phyloP scores from a whole-genome alignment of 2,113 vertebrate species.

The Triplophysa rosa region DNA sequence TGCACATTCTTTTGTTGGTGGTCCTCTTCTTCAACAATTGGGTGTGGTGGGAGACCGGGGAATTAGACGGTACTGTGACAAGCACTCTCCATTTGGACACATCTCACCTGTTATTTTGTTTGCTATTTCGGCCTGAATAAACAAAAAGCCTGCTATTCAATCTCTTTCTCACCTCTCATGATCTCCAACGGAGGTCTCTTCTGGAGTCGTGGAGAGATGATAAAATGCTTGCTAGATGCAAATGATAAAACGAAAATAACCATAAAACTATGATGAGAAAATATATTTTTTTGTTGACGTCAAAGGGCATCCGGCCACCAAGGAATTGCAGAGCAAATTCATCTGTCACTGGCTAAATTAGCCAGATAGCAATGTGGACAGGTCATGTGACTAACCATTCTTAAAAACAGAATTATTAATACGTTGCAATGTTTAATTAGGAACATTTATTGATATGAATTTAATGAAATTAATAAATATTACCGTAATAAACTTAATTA shows the following conservation, averaged over 20 bases:
- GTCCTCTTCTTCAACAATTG: not conserved
- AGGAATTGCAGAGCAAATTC: too few species aligned
- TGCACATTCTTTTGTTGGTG: not conserved
- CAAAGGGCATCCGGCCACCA: not conserved
- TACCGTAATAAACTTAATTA: too few species aligned
- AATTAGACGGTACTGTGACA: slow-evolving; percentile 15
- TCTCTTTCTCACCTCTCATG: not conserved
- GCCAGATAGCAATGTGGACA: too few species aligned
- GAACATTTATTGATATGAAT: too few species aligned
- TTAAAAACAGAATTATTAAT: too few species aligned
- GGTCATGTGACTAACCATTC: too few species aligned
- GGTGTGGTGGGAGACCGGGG: not conserved
- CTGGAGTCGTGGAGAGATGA: not conserved
- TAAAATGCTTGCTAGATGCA: not conserved
- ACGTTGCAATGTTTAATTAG: too few species aligned
- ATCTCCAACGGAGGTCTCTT: not conserved
- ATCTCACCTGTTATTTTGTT: slow-evolving; percentile 9
- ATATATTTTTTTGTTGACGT: not conserved
- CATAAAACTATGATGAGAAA: not conserved
- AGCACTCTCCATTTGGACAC: slow-evolving; percentile 2
- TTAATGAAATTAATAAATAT: too few species aligned
- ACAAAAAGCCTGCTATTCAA: not conserved
- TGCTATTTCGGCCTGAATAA: slow-evolving; percentile 8
- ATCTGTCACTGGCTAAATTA: too few species aligned
- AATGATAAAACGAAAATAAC: not conserved